Conservation (phyloP, 2,797 vertebrate genomes). For the Coracias cyanogaster region DNA sequence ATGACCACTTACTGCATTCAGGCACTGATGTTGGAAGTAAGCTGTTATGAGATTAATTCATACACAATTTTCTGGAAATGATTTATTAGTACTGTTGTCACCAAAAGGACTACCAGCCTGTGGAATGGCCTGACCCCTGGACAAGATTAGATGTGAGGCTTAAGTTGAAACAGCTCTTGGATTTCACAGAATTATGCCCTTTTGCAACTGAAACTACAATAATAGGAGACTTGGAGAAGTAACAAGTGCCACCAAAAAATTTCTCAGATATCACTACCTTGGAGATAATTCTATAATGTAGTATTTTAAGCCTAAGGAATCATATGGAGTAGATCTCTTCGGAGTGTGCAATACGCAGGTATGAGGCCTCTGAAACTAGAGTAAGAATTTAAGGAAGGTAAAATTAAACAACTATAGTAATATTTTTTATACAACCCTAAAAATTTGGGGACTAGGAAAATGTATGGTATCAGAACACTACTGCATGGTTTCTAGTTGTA, state of each 20-base stretch:
- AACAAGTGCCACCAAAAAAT: neutral
- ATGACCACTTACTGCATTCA: neutral
- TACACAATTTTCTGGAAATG: neutral
- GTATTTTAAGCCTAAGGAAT: neutral
- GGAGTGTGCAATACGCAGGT: neutral
- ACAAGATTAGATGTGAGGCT: neutral
- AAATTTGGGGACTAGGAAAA: neutral
- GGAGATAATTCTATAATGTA: neutral
- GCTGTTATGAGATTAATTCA: neutral
- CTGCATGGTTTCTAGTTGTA: neutral
- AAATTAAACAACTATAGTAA: neutral
- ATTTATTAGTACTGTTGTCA: neutral
- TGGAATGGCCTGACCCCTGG: rapidly evolving
- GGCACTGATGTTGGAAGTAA: neutral
- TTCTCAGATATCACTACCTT: neutral
- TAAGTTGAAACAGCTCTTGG: neutral
- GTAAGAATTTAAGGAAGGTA: neutral
- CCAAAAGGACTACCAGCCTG: neutral
- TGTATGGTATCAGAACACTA: neutral
- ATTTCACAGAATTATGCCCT: neutral
- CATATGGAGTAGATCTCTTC: neutral
- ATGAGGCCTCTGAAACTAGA: neutral
- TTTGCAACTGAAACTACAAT: neutral
- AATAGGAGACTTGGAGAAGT: neutral
- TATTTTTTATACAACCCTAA: neutral